Percentiles rank a stretch among this genome's conserved stretches.
phyloP scores from a whole-genome alignment of 2,888 invertebrate genomes.

The Cosmopolites sordidus region DNA sequence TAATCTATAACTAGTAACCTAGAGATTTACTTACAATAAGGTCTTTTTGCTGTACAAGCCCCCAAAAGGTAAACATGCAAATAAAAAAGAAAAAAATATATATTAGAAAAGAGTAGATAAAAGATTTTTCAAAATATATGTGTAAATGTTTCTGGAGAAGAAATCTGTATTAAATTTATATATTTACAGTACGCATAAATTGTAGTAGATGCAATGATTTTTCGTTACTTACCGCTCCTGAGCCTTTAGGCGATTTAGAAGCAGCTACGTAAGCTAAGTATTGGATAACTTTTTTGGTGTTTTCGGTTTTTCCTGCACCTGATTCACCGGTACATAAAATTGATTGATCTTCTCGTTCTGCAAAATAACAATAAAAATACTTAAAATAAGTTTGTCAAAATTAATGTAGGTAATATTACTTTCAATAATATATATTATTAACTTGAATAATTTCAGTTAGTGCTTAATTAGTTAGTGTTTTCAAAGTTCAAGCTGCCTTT shows the following conservation, averaged over 20 bases:
- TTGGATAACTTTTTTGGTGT: slow-evolving; percentile 99
- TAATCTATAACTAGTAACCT: not conserved
- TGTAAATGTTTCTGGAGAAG: no score
- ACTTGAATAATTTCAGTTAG: no score
- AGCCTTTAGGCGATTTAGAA: slow-evolving; percentile 89
- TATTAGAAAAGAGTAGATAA: slow-evolving; percentile 24
- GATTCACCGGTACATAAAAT: slow-evolving; percentile 99
- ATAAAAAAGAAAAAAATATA: slow-evolving; percentile 37
- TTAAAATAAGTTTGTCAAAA: no score
- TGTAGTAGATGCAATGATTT: no score
- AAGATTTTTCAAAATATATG: slow-evolving; percentile 3
- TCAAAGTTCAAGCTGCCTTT: no score
- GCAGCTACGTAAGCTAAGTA: slow-evolving; percentile 99
- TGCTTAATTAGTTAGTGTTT: no score
- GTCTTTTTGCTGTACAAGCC: slow-evolving; percentile 46
- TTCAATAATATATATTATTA: no score
- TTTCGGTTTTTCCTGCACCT: slow-evolving; percentile 99
- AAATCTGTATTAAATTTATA: no score
- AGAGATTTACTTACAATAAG: slow-evolving; percentile 47
- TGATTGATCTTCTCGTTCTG: slow-evolving; percentile 99
- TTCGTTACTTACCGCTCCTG: slow-evolving; percentile 70
- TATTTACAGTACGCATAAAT: no score
- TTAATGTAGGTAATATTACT: no score
- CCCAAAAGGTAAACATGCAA: slow-evolving; percentile 44
- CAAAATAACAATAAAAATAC: slow-evolving; percentile 41